Base-by-base conservation (phyloP, 2,797 vertebrate genomes). In the Malurus leucopterus region DNA sequence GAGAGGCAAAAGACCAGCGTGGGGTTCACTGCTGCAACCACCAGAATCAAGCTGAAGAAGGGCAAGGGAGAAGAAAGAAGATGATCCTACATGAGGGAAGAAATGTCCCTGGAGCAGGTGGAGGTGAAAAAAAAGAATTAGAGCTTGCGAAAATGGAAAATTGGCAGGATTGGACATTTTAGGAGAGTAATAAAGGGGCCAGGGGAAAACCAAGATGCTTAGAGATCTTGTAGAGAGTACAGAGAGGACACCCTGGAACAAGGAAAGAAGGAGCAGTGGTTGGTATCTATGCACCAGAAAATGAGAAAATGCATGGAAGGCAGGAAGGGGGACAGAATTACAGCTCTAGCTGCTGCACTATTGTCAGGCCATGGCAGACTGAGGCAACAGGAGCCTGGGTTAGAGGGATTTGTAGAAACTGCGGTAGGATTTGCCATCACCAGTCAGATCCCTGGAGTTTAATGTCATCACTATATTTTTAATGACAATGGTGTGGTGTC, bases 1-100 rank as follows among this genome's bases (percentile, higher is more conserved):
- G 24, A 54, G 13, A 55, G 24, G 14, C 15, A 36, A 65, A 54
- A 34, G n/a, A 53, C 13, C 34, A 15, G 23, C 0, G 0, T 22
- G 40, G 30, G 2, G 4, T 68, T 91, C 71, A 13, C 16, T 53
- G 22, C 23, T 68, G 38, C 2, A 3, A 16, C n/a, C 23, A 27
- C 10, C 20, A 65, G 32, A 58, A 78, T 6, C 0, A 0, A 55
- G 16, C 13, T 77, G 58, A 70, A 24, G 32, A 74, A 71, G 6
- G 11, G 3, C 3, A 9, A 49, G 40, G 36, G 15, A 50, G n/a
- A 63, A 84, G 30, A 36, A 77, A 70, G 22, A 3, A 61, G 8
- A 3, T 19, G 29, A 18, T n/a, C 18, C 9, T 49, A 1, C 0
- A 0, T 11, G 16, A 65, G 15, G 8, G 16, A 89, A 59, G 32